Conservation (phyloP, 2,113 vertebrate species). For the Charadrius vociferus region DNA sequence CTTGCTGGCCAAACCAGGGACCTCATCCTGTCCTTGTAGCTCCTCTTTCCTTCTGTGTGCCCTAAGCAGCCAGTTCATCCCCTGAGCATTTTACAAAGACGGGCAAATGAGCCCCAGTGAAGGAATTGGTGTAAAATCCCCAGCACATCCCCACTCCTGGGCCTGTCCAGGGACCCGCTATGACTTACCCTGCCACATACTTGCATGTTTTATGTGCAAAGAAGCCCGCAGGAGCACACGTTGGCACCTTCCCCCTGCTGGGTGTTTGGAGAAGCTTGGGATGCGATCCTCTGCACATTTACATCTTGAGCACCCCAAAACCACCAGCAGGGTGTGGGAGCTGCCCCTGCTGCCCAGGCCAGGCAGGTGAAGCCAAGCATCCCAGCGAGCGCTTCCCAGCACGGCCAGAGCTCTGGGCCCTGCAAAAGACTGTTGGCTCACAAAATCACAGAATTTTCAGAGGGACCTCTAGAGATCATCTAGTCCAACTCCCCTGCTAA, state of each 20-base stretch:
- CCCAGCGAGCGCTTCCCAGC: rapidly evolving
- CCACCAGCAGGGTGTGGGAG: rapidly evolving
- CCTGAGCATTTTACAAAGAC: not conserved
- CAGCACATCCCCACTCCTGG: rapidly evolving
- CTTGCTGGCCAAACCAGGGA: not conserved
- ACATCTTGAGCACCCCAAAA: not conserved
- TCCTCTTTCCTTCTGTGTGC: not conserved
- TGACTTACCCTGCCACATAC: not conserved
- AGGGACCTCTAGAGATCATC: too few relatives aligned
- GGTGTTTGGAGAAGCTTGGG: not conserved
- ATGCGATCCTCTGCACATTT: not conserved
- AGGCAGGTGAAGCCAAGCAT: not conserved
- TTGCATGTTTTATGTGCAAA: not conserved
- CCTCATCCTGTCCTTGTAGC: not conserved
- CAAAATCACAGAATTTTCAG: too few relatives aligned
- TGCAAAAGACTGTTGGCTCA: not conserved
- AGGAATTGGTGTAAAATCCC: not conserved
- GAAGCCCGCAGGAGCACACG: rapidly evolving
- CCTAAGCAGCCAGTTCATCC: not conserved
- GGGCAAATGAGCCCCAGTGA: not conserved
- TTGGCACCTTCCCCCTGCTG: not conserved
- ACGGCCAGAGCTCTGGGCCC: rapidly evolving
- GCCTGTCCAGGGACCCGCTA: not conserved
- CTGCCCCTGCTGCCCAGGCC: not conserved
- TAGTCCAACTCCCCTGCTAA: too few relatives aligned